Conservation (phyloP, 2,888 invertebrate genomes). For the Cosmopolites sordidus region DNA sequence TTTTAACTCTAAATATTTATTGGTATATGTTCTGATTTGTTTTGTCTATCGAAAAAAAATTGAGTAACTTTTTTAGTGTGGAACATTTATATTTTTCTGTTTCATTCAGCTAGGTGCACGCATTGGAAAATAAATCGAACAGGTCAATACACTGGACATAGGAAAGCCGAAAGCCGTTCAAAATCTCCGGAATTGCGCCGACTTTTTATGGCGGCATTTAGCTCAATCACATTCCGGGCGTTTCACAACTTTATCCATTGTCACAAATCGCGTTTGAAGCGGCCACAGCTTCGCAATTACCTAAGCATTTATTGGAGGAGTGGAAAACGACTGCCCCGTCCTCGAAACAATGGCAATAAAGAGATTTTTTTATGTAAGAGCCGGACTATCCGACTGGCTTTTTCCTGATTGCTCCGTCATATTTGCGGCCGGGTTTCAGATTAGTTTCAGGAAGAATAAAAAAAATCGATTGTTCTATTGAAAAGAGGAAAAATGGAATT, state of each 20-base stretch:
- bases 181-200: conserved; percentile 22
- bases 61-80: too few species aligned
- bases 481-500: too few species aligned
- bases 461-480: too few species aligned
- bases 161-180: conserved; percentile 4
- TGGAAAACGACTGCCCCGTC: conserved; percentile 26
- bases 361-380: conserved; percentile 17
- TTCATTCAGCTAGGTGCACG: too few species aligned
- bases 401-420: background rate
- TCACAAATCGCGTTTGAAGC: conserved; percentile 39
- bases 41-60: too few species aligned
- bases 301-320: conserved; percentile 39
- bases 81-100: too few species aligned
- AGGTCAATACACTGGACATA: background rate
- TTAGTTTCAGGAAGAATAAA: too few species aligned
- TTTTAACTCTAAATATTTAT: too few species aligned
- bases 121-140: background rate
- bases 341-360: conserved; percentile 24
- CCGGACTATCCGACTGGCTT: conserved; percentile 3
- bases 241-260: conserved; percentile 41
- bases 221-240: conserved; percentile 43
- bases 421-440: background rate
- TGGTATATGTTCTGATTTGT: too few species aligned
- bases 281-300: conserved; percentile 35
- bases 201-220: conserved; percentile 42